Percentiles rank a stretch among this genome's conserved stretches.
Conservation (phyloP, 2,888 invertebrate species). For the Drosophila yooni region DNA sequence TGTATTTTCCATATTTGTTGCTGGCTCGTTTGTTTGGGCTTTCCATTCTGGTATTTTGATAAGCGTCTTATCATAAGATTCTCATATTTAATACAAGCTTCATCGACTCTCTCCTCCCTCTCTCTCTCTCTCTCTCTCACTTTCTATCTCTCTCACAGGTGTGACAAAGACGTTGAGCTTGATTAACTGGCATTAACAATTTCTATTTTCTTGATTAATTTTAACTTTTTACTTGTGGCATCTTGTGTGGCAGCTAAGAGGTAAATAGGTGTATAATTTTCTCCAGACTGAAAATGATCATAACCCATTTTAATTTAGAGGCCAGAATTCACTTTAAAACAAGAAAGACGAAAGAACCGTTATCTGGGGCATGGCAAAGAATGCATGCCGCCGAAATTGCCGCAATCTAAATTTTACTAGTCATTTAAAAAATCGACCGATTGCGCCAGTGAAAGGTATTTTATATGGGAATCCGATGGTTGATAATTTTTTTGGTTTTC, state of each 20-base stretch:
- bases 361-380: not conserved
- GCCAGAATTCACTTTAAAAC: not conserved
- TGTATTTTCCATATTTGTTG: constrained; percentile 30
- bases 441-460: not conserved
- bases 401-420: not conserved
- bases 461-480: not conserved
- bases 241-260: not conserved
- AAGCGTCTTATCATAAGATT: constrained; percentile 52
- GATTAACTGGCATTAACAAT: constrained; percentile 19
- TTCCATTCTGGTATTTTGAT: constrained; percentile 37
- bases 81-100: constrained; percentile 24
- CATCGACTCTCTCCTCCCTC: constrained; percentile 11
- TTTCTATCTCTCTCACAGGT: not conserved
- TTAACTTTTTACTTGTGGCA: constrained; percentile 1
- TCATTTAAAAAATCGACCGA: not conserved
- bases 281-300: not conserved
- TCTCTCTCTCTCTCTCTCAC: not conserved
- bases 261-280: not conserved
- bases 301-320: not conserved
- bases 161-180: constrained; percentile 6
- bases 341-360: not conserved
- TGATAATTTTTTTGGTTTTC: not conserved
- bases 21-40: constrained; percentile 31
- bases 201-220: not conserved
- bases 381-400: not conserved